Evolutionary conservation across 2,888 invertebrate genomes (phyloP).

Genomic region (Nephrotoma flavescens): DNA sequence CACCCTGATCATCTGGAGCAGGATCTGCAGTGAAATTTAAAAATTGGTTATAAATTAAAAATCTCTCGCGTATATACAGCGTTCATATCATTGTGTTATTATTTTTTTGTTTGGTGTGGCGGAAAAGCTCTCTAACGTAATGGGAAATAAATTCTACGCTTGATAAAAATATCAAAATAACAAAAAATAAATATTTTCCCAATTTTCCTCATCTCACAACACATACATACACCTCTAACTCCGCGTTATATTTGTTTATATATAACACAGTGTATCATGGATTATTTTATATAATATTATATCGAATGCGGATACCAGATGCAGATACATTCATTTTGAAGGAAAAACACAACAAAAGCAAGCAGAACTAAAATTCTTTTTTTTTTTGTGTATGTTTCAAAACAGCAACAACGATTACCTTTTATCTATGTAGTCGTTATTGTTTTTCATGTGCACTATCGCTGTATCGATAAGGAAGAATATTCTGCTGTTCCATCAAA

Average conservation of each 20-base stretch:
- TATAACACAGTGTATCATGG: not conserved
- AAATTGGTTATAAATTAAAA: too few relatives aligned
- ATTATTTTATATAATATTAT: not conserved
- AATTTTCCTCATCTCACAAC: not conserved
- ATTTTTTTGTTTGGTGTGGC: not conserved
- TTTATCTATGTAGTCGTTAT: not conserved
- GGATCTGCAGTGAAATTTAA: too few relatives aligned
- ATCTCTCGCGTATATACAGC: too few relatives aligned
- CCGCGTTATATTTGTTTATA: not conserved
- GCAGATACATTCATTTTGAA: not conserved
- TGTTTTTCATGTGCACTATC: not conserved
- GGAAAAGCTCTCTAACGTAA: not conserved
- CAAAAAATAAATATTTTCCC: not conserved
- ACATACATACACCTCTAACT: not conserved
- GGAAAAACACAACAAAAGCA: not conserved
- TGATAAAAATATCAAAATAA: not conserved
- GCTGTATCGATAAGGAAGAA: not conserved
- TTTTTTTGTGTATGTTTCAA: not conserved
- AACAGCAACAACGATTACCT: not conserved
- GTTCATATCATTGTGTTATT: too few relatives aligned
- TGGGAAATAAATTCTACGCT: not conserved
- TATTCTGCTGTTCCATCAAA: not conserved
- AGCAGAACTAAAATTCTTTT: not conserved
- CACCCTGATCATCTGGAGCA: too few relatives aligned
- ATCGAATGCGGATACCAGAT: conserved; percentile 1